A percentile compares a stretch with the other conserved stretches of the same genome.
These are phyloP conservation scores for Motacilla tschutschensis DNA, from an alignment of 2,113 vertebrate genomes.

Conservation along the genomic window DNA sequence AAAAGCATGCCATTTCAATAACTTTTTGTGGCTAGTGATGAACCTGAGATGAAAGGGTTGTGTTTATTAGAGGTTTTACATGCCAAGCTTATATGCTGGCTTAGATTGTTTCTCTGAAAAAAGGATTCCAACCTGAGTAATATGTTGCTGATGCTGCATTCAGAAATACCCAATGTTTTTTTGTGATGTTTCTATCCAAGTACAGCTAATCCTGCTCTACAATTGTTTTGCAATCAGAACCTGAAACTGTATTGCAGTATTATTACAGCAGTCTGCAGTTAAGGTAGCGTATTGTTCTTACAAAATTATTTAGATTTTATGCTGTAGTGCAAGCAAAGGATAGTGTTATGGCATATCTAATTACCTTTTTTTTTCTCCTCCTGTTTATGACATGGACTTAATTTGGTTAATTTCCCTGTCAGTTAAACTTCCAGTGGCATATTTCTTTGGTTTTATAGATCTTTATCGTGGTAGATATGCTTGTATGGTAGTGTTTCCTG, in stretches of 20 bases:
- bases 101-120: neutral
- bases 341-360: neutral
- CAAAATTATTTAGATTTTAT: neutral
- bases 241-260: neutral
- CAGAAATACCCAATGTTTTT: neutral
- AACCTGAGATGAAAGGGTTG: neutral
- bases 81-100: neutral
- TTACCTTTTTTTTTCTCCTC: neutral
- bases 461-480: neutral
- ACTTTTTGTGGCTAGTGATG: neutral
- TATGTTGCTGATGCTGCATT: neutral
- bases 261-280: neutral
- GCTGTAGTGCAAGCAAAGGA: neutral
- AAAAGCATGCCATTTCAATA: neutral
- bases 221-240: neutral
- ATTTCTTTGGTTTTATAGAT: neutral
- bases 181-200: neutral
- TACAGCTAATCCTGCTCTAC: neutral
- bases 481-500: slow-evolving; percentile 40
- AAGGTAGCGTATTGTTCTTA: neutral
- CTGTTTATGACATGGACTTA: neutral
- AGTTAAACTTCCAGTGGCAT: neutral
- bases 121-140: neutral
- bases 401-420: neutral
- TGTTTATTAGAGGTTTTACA: neutral